phyloP scores from a whole-genome alignment of 2,888 invertebrate genomes.

The Herminia tarsipennalis region DNA sequence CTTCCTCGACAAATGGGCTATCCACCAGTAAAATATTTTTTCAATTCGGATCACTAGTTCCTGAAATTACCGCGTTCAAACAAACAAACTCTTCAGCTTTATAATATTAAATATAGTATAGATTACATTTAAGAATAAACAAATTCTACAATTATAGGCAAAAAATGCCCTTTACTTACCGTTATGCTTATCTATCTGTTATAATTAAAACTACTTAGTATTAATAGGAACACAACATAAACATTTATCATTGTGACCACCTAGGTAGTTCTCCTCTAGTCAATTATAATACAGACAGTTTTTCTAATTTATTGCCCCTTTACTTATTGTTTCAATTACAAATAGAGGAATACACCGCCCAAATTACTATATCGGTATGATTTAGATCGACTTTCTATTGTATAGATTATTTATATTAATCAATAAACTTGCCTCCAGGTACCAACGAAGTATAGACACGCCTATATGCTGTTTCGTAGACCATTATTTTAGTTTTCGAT shows the following conservation, averaged over 20 bases:
- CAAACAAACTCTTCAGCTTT: too few relatives aligned
- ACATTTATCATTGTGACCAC: conserved; percentile 72
- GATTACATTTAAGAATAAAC: too few relatives aligned
- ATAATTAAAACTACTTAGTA: conserved; percentile 44
- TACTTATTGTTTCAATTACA: conserved; percentile 82
- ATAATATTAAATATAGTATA: too few relatives aligned
- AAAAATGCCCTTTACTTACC: too few relatives aligned
- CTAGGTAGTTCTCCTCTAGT: conserved; percentile 62
- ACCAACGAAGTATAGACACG: conserved; percentile 60
- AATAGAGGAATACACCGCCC: conserved; percentile 79
- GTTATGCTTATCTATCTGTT: too few relatives aligned
- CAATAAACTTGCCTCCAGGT: conserved; percentile 71
- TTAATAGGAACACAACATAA: conserved; percentile 51
- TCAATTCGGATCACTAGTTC: too few relatives aligned
- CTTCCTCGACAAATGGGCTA: too few relatives aligned
- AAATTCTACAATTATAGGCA: too few relatives aligned
- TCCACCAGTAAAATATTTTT: too few relatives aligned
- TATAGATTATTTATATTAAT: conserved; percentile 69
- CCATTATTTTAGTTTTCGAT: conserved; percentile 67
- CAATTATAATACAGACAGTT: conserved; percentile 66
- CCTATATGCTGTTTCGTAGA: conserved; percentile 68
- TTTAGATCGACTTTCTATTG: conserved; percentile 73
- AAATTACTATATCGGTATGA: conserved; percentile 77
- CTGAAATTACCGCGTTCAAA: too few relatives aligned
- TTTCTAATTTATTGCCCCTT: conserved; percentile 68